These are phyloP conservation scores for Cydia strobilella DNA, from an alignment of 1,140 invertebrate species.

Conservation along the genomic window DNA sequence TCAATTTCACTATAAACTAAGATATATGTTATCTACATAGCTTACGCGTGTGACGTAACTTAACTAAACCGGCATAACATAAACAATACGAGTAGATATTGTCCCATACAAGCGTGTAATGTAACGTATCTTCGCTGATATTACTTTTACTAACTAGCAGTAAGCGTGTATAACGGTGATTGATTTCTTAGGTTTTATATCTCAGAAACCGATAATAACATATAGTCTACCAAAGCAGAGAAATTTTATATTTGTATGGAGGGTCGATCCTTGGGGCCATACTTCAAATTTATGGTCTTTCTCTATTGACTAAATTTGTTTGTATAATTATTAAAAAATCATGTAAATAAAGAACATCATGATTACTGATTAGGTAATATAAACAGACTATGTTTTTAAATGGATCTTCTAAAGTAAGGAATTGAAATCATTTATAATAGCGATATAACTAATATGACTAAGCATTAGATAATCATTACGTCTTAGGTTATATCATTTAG, in stretches of 20 bases:
- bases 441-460: neutral
- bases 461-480: neutral
- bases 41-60: neutral
- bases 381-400: no score
- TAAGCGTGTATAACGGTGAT: neutral
- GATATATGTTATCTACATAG: slow-evolving; percentile 13
- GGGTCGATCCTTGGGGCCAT: no score
- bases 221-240: neutral
- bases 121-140: neutral
- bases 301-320: no score
- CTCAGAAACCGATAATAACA: neutral
- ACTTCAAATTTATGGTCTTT: no score
- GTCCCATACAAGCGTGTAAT: neutral
- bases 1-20: neutral
- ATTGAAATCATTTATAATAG: neutral
- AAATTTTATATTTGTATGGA: no score
- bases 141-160: neutral
- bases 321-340: no score
- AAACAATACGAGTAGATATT: slow-evolving; percentile 21
- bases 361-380: no score
- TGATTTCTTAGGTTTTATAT: neutral
- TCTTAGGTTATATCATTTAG: neutral
- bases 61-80: neutral
- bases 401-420: neutral
- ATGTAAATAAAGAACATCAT: no score